Percentiles rank a stretch among this genome's conserved stretches.
These are phyloP conservation scores for Chelmon rostratus DNA, from an alignment of 2,797 vertebrate genomes.

Conservation along the genomic window DNA sequence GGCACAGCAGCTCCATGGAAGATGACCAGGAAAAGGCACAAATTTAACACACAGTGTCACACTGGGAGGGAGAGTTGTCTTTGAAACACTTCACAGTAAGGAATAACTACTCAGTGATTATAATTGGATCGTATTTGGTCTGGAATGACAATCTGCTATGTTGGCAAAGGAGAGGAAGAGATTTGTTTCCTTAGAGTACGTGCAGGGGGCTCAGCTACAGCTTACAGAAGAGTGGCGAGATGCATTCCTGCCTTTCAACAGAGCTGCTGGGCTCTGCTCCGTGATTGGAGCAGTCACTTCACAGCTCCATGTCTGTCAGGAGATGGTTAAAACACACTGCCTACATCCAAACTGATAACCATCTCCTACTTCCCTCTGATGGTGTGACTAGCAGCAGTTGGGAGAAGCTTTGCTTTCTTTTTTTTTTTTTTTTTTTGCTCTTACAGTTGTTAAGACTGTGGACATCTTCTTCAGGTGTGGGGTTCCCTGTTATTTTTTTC, in stretches of 20 bases:
- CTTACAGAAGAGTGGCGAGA: conserved; percentile 24
- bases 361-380: conserved; percentile 49
- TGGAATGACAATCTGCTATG: conserved; percentile 5
- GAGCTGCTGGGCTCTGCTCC: conserved; percentile 63
- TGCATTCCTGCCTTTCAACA: conserved; percentile 83
- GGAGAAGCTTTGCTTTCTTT: background rate
- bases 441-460: background rate
- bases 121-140: background rate
- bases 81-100: background rate
- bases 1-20: background rate
- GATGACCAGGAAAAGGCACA: background rate
- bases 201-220: conserved; percentile 25
- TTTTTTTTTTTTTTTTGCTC: background rate
- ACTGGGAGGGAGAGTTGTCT: background rate
- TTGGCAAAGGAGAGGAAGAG: background rate
- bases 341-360: conserved; percentile 63
- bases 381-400: background rate
- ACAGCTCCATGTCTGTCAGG: conserved; percentile 53
- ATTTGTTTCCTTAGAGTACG: conserved; percentile 4
- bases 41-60: background rate
- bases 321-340: conserved; percentile 67
- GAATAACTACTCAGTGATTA: background rate
- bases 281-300: conserved; percentile 73
- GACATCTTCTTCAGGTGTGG: background rate
- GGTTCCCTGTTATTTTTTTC: background rate